Conservation (phyloP, 2,888 invertebrate genomes). For the Philereme vetulata region DNA sequence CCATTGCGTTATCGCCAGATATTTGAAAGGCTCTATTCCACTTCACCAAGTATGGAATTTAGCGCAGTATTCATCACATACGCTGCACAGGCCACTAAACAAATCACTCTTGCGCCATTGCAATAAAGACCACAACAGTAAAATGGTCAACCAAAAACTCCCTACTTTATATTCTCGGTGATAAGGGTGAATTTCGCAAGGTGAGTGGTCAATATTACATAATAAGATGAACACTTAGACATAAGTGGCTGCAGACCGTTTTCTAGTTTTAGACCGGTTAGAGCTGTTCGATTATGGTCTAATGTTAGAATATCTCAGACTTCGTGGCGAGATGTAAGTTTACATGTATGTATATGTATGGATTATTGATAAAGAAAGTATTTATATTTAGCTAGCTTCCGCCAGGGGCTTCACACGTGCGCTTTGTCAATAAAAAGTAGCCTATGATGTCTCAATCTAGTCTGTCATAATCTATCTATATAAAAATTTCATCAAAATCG, state of each 20-base stretch:
- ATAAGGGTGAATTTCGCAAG: slow-evolving; percentile 9
- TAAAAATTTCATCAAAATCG: too few species aligned
- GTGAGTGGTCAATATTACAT: slow-evolving; percentile 7
- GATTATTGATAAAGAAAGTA: too few species aligned
- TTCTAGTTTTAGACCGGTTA: slow-evolving; percentile 15
- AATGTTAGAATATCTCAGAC: slow-evolving; percentile 2
- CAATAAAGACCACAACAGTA: background rate
- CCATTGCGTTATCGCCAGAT: background rate
- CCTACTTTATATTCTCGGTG: background rate
- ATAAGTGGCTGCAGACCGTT: slow-evolving; percentile 11
- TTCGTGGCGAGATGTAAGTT: background rate
- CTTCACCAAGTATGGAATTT: slow-evolving; percentile 1
- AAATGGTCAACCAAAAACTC: background rate
- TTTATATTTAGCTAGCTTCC: too few species aligned
- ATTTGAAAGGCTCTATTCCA: background rate
- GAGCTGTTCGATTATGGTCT: slow-evolving; percentile 3
- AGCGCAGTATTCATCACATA: slow-evolving; percentile 3
- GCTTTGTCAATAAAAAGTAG: too few species aligned
- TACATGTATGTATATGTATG: too few species aligned
- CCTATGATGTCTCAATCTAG: too few species aligned
- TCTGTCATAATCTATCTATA: too few species aligned
- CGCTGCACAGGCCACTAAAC: background rate
- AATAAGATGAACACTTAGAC: slow-evolving; percentile 10
- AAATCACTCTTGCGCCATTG: slow-evolving; percentile 1
- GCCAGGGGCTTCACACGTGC: too few species aligned